Evolutionary conservation across 2,888 invertebrate genomes (phyloP).

Genomic region (Agonopterix arenella): DNA sequence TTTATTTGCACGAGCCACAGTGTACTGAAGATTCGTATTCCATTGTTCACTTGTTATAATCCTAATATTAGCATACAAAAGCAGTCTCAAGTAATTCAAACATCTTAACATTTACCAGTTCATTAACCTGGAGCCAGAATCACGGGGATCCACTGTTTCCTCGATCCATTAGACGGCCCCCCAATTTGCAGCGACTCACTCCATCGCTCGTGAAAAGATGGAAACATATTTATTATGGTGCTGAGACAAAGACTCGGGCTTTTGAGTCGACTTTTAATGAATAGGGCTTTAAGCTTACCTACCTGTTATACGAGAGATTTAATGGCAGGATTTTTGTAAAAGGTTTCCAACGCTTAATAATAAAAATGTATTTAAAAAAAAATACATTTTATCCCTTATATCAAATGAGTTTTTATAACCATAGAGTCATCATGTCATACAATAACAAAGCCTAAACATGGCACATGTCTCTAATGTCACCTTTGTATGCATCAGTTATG

Average conservation of each 20-base stretch:
- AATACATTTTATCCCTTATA: too few species aligned
- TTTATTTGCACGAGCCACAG: too few species aligned
- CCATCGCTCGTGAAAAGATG: conserved; percentile 28
- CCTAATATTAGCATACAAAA: conserved; percentile 15
- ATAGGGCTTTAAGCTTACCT: conserved; percentile 21
- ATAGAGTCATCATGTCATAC: too few species aligned
- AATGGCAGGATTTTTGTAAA: conserved; percentile 1
- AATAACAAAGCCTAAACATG: too few species aligned
- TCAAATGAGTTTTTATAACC: too few species aligned
- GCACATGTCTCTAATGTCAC: too few species aligned
- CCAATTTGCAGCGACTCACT: conserved; percentile 39
- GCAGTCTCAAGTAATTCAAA: conserved; percentile 39
- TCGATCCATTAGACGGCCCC: conserved; percentile 47
- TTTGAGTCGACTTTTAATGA: conserved; percentile 24
- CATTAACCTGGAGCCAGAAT: conserved; percentile 14
- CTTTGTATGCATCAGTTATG: too few species aligned
- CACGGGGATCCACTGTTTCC: conserved; percentile 28
- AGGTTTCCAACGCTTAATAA: neutral
- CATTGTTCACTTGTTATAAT: too few species aligned
- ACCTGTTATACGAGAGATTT: conserved; percentile 7
- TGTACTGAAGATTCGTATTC: too few species aligned
- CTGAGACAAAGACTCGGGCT: conserved; percentile 27
- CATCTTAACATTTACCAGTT: conserved; percentile 25
- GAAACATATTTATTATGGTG: conserved; percentile 32
- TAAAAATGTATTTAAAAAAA: too few species aligned